Percentiles rank a stretch among this genome's conserved stretches.
Evolutionary conservation across 53 echinoderm and acorn worm genomes (phyloP).

Genomic region (Holothuria leucospilota): DNA sequence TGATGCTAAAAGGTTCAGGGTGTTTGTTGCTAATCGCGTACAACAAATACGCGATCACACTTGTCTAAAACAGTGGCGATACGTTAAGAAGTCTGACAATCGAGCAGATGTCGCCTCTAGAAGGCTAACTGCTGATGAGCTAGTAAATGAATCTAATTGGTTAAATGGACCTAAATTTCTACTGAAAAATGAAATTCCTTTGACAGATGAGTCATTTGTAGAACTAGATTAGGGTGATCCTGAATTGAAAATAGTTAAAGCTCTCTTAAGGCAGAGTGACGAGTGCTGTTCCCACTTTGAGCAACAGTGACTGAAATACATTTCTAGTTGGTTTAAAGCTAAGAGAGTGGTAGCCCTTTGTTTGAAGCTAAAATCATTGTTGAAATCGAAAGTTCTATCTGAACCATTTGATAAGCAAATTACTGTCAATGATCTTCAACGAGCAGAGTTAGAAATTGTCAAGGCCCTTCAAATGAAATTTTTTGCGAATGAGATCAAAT

Average conservation of each 20-base stretch:
- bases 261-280: not conserved
- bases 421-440: not conserved
- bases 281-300: no score
- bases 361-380: not conserved
- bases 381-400: not conserved
- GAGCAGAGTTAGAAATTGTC: not conserved
- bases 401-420: no score
- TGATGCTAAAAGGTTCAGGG: slow-evolving; percentile 54
- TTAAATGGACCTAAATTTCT: slow-evolving; percentile 4
- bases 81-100: not conserved
- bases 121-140: not conserved
- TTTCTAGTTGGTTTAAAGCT: slow-evolving; percentile 8
- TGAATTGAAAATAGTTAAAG: not conserved
- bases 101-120: not conserved
- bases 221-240: not conserved
- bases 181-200: not conserved
- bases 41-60: slow-evolving; percentile 46
- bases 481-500: not conserved
- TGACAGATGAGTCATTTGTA: not conserved
- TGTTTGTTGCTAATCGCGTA: slow-evolving; percentile 61
- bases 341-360: not conserved
- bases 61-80: no score
- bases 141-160: not conserved
- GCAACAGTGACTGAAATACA: not conserved
- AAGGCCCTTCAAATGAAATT: not conserved